Base-by-base conservation (phyloP, 2,113 vertebrate species). In the Furnarius figulus region DNA sequence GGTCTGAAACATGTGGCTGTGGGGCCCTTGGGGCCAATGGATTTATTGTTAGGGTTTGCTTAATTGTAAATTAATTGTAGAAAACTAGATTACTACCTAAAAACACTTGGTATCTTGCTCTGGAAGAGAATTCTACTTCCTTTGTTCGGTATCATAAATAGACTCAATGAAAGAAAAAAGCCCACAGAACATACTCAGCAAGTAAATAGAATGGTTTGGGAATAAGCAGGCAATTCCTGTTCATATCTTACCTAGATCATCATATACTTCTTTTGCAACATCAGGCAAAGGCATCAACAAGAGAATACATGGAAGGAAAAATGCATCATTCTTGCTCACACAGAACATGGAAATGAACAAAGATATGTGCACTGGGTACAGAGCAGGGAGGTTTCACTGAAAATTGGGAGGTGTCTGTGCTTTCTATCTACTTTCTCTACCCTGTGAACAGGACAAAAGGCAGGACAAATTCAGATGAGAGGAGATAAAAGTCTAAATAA, bases 241-340 rank as follows among this genome's bases (percentile, higher is more conserved):
- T 78, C 49, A 27, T 2, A 1, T 55, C 46, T 77, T 83, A 20
- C 0, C 2, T 9, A 76, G 35, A 12, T 42, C 31, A n/a, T 56
- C 5, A 6, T n/a, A 42, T 6, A 8, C 19, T 58, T 37, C 5
- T 66, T 84, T 77, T 83, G 8, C 4, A 31, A 23, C 0, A 0
- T 63, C 17, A 37, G 42, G 37, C 11, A 73, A 33, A 87, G 28
- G 17, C 8, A 62, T 33, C 15, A 46, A 10, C 24, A 63, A 47
- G 55, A 71, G 8, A 70, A 16, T 24, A 56, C 25, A 47, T 22
- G 16, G 14, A 46, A 1, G 20, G 21, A 40, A 67, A 90, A 47
- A 46, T 23, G 10, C 14, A 22, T 21, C 2, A 0, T 37, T 55
- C 11, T 23, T 25, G 25, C 17, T 79, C 23, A 47, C 27, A 52